Evolutionary conservation across 2,113 vertebrate species (phyloP).

Genomic region (Labeo rohita): DNA sequence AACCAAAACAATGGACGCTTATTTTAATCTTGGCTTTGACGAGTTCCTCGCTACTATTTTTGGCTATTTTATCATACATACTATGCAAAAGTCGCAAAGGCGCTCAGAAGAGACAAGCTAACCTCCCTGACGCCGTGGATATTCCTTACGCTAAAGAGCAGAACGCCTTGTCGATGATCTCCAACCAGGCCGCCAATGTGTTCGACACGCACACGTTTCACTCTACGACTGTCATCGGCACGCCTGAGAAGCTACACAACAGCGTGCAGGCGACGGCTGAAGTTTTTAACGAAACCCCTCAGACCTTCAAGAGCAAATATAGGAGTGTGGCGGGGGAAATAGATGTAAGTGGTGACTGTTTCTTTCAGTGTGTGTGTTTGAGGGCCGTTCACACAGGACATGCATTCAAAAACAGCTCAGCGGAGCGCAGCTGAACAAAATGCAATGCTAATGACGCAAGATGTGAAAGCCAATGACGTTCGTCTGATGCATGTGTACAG

Average conservation of each 20-base stretch:
- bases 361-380: neutral
- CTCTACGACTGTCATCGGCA: conserved; percentile 71
- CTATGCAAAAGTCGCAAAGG: conserved; percentile 86
- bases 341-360: conserved; percentile 78
- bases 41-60: conserved; percentile 90
- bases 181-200: conserved; percentile 77
- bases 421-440: neutral
- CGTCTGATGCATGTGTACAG: neutral
- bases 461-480: neutral
- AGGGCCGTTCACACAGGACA: neutral
- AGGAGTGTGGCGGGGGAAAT: conserved; percentile 79
- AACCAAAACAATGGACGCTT: conserved; percentile 86
- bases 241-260: conserved; percentile 14
- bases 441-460: neutral
- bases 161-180: conserved; percentile 76
- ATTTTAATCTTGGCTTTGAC: conserved; percentile 91
- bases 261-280: conserved; percentile 27
- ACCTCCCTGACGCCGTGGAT: conserved; percentile 66
- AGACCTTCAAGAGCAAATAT: conserved; percentile 85
- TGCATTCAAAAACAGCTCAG: neutral
- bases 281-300: conserved; percentile 50
- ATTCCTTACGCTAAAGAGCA: conserved; percentile 78
- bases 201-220: conserved; percentile 88
- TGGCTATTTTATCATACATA: conserved; percentile 91
- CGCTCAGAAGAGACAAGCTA: conserved; percentile 77